Conservation (phyloP, 2,888 invertebrate species). For the Cephus sareptanus region DNA sequence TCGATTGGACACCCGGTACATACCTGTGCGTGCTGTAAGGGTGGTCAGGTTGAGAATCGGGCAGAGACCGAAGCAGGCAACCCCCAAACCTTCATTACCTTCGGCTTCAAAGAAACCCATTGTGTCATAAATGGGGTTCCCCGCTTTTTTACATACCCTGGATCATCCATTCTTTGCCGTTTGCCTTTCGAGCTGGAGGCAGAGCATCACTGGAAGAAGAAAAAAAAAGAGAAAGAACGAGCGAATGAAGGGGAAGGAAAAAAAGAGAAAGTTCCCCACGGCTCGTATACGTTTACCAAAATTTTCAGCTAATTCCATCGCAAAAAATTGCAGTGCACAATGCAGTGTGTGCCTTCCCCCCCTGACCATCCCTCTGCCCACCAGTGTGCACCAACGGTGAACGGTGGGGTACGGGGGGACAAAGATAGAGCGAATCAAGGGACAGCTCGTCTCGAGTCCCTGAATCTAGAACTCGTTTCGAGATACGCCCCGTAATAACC, state of each 20-base stretch:
- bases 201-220: conserved; percentile 10
- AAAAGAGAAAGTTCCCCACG: neutral
- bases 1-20: conserved; percentile 41
- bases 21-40: conserved; percentile 46
- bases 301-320: conserved; percentile 39
- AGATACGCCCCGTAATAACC: neutral
- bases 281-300: conserved; percentile 33
- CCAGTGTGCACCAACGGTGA: neutral
- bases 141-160: conserved; percentile 38
- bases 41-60: conserved; percentile 51
- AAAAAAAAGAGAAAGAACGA: conserved; percentile 22
- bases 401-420: neutral
- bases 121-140: conserved; percentile 56
- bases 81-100: conserved; percentile 56
- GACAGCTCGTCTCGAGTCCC: conserved; percentile 41
- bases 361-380: conserved; percentile 1
- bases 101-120: conserved; percentile 54
- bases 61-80: conserved; percentile 44
- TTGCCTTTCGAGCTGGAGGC: conserved; percentile 40
- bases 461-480: conserved; percentile 49
- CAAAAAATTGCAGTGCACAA: conserved; percentile 32
- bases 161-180: conserved; percentile 52
- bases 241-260: conserved; percentile 10
- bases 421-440: conserved; percentile 17
- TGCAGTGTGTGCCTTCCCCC: conserved; percentile 40